Evolutionary conservation across 2,797 vertebrate species (phyloP).

Genomic region (Loriculus beryllinus): DNA sequence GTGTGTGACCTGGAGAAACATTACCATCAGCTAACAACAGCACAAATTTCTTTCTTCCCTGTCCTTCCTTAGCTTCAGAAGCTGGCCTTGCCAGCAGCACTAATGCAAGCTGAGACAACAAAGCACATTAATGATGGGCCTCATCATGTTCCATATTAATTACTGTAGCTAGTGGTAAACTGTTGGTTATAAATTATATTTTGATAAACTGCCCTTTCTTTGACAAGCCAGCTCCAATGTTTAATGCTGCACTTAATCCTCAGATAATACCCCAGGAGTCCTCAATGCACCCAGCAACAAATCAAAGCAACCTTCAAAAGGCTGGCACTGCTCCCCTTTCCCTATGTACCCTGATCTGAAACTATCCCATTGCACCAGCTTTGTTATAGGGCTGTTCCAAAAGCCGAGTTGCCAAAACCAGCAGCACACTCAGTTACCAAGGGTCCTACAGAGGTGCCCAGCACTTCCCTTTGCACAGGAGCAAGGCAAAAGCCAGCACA

Average conservation of each 20-base stretch:
- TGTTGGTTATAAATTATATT: slow-evolving; percentile 45
- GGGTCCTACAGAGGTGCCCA: background rate
- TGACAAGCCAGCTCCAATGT: slow-evolving; percentile 36
- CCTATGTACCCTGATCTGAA: background rate
- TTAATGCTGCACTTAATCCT: slow-evolving; percentile 57
- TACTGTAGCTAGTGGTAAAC: slow-evolving; percentile 41
- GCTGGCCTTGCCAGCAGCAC: slow-evolving; percentile 46
- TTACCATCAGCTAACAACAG: slow-evolving; percentile 22
- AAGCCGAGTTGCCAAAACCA: background rate
- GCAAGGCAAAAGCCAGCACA: background rate
- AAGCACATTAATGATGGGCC: slow-evolving; percentile 49
- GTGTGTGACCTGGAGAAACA: slow-evolving; percentile 32
- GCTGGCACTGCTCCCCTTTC: background rate
- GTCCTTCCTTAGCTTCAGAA: slow-evolving; percentile 55
- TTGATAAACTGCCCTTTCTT: slow-evolving; percentile 53
- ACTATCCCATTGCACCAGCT: background rate
- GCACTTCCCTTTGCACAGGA: background rate
- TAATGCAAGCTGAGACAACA: slow-evolving; percentile 42
- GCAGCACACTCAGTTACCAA: background rate
- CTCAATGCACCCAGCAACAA: background rate
- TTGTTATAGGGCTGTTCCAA: background rate
- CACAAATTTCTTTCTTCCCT: slow-evolving; percentile 28
- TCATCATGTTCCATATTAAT: slow-evolving; percentile 39
- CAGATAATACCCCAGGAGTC: slow-evolving; percentile 36
- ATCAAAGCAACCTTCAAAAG: slow-evolving; percentile 46